These are phyloP conservation scores for Drosophila arizonae DNA, from an alignment of 1,140 invertebrate species.

Conservation along the genomic window DNA sequence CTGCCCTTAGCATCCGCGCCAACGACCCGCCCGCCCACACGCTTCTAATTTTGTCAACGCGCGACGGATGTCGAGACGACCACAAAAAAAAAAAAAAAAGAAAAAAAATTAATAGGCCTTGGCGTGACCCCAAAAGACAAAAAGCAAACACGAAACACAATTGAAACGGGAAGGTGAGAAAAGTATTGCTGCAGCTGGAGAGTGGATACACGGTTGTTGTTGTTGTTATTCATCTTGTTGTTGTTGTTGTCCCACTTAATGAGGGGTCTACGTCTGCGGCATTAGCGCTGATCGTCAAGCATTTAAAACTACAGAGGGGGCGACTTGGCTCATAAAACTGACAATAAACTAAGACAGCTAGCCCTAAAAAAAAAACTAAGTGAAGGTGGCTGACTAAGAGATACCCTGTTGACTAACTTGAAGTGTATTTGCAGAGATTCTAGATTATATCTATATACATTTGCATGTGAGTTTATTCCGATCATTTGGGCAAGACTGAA, in stretches of 20 bases:
- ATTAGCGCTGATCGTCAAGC: slow-evolving; percentile 68
- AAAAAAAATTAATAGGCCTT: slow-evolving; percentile 61
- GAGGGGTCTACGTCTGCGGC: slow-evolving; percentile 39
- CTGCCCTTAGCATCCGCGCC: background rate
- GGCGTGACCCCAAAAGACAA: slow-evolving; percentile 58
- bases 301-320: slow-evolving; percentile 68
- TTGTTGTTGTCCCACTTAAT: slow-evolving; percentile 54
- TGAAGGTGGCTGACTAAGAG: no score
- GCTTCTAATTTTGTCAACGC: slow-evolving; percentile 73
- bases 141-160: slow-evolving; percentile 38
- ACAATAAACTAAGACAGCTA: slow-evolving; percentile 57
- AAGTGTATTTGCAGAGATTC: no score
- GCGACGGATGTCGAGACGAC: slow-evolving; percentile 65
- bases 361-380: slow-evolving; percentile 26
- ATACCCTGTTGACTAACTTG: no score
- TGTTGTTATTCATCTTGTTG: slow-evolving; percentile 13
- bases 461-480: no score
- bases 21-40: slow-evolving; percentile 56
- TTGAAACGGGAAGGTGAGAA: slow-evolving; percentile 71
- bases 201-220: no score
- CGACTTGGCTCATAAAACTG: slow-evolving; percentile 63
- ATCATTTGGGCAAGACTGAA: no score
- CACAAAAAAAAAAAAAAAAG: slow-evolving; percentile 41
- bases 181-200: slow-evolving; percentile 40
- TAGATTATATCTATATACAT: no score